Evolutionary conservation across 1,140 invertebrate species (phyloP).

Genomic region (Euwallacea fornicatus): DNA sequence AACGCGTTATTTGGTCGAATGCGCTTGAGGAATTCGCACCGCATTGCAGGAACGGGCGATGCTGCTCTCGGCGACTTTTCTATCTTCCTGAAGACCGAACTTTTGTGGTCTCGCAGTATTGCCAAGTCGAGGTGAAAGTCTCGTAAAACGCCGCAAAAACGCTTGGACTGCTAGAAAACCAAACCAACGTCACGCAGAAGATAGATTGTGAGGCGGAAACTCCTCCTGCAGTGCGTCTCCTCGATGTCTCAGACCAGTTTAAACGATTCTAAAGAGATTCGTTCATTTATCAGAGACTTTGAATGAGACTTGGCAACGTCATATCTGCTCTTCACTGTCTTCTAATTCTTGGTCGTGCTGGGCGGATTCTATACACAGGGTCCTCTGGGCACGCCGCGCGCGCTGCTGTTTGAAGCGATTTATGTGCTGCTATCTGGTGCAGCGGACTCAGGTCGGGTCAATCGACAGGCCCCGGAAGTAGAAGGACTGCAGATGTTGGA

Average conservation of each 20-base stretch:
- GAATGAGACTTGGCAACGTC: constrained; percentile 14
- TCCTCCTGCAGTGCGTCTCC: no score
- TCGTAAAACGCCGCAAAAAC: not conserved
- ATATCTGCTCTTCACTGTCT: constrained; percentile 20
- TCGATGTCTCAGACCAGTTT: no score
- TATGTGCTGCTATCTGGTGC: constrained; percentile 36
- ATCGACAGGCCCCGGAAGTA: constrained; percentile 37
- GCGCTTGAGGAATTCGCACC: constrained; percentile 33
- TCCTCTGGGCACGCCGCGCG: constrained; percentile 31
- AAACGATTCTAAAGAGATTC: no score
- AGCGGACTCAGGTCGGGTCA: constrained; percentile 36
- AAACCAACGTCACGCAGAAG: no score
- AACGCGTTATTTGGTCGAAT: constrained; percentile 34
- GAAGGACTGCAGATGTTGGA: constrained; percentile 12
- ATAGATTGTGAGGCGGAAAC: not conserved
- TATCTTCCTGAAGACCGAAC: constrained; percentile 18
- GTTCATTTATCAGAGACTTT: not conserved
- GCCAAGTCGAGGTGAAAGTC: constrained; percentile 3
- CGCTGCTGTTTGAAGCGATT: constrained; percentile 36
- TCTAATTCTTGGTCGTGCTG: constrained; percentile 34
- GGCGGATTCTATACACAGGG: constrained; percentile 23
- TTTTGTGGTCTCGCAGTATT: constrained; percentile 11
- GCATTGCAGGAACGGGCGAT: constrained; percentile 31
- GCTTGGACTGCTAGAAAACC: no score
- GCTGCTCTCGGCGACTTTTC: constrained; percentile 30